Conservation (phyloP, 2,113 vertebrate species). For the Rallus limicola region DNA sequence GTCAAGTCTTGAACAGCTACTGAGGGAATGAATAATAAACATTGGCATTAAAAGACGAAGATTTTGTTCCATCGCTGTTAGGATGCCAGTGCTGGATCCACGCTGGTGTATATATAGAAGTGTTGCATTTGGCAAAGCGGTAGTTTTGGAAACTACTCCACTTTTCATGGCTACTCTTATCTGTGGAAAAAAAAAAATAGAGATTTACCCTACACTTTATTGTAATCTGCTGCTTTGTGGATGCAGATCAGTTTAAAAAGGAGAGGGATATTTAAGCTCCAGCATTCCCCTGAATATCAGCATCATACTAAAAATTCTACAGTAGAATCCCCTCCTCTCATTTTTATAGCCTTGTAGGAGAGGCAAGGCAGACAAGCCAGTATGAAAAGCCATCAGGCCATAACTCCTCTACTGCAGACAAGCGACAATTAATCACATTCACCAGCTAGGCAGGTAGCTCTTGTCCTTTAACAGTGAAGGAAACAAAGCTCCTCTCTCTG, state of each 20-base stretch:
- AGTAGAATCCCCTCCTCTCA: neutral
- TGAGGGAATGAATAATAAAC: neutral
- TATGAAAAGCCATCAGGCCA: conserved; percentile 35
- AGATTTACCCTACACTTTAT: neutral
- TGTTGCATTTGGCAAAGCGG: neutral
- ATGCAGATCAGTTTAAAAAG: neutral
- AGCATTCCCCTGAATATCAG: neutral
- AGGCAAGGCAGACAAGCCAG: conserved; percentile 19
- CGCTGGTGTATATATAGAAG: neutral
- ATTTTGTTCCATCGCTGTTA: neutral
- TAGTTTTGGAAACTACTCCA: conserved; percentile 6
- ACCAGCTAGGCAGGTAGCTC: conserved; percentile 26
- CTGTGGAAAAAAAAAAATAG: neutral
- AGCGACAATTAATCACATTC: conserved; percentile 44
- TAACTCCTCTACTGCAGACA: conserved; percentile 44
- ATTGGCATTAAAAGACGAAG: neutral
- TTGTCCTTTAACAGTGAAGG: conserved; percentile 41
- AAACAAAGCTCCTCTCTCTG: conserved; percentile 9
- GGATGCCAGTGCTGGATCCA: neutral
- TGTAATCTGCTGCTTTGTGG: conserved; percentile 13
- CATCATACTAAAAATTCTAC: neutral
- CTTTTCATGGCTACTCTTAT: neutral
- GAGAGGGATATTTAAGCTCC: neutral
- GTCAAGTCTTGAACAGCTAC: neutral
- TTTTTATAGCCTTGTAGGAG: neutral